Evolutionary conservation across 1,140 invertebrate species (phyloP), one percentile per base, ranked within the genome.

Genomic region (Macrobrachium nipponense): DNA sequence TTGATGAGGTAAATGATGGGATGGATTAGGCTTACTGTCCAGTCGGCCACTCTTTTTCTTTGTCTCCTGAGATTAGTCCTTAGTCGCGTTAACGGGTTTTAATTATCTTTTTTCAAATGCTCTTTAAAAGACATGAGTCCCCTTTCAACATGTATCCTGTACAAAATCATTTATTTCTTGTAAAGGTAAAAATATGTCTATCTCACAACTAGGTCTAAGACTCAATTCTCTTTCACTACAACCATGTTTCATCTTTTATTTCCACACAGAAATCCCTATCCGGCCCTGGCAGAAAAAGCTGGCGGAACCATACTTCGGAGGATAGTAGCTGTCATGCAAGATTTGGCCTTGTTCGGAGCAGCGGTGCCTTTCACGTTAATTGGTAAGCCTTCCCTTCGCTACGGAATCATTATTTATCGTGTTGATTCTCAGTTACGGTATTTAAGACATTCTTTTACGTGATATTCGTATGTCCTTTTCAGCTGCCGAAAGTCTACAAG

Each of bases 351-450:
- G 12, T 86, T 86, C 18, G 84, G 77, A 5, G 77, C 84, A 14
- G 76, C 84, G 7, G 77, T 86, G 2, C 84, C 84, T 11, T 86
- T 86, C 70, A 79, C 73, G 66, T 78, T 86, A 11, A 77, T 86
- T 6, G 84, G 84, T 86, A 68, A 64, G 77, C 51, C 4, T n/a
- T n/a, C 43, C 36, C 36, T 44, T 10, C 6, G 11, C 75, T 15
- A 20, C 44, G 14, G 0, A 15, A 20, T 58, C 43, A 66, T 66
- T 27, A 66, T 8, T 66, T 27, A 66, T 8, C 64, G 15, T 66
- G 2, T 17, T 64, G 15, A 64, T 64, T 20, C 15, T 5, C 61
- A 64, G 15, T 20, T 3, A 17, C 61, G 20, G 15, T 20, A 64
- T 64, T 64, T 5, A 64, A 17, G 15, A 64, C 5, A 15, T 17